Conservation (phyloP, 2,797 vertebrate species). For the Columba guinea region DNA sequence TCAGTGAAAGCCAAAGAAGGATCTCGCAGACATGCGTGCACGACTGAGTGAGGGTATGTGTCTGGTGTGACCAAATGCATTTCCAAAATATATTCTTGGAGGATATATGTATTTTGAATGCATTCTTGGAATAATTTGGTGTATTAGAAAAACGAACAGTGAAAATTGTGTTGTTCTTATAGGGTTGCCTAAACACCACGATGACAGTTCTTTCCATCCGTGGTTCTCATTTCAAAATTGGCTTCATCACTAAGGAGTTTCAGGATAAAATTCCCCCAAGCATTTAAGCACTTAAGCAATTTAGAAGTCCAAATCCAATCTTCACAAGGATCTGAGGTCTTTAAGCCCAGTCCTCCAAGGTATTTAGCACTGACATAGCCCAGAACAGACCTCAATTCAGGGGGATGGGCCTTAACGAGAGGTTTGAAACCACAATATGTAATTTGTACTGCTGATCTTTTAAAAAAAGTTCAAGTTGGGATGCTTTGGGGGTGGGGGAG, state of each 20-base stretch:
- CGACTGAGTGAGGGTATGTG: background rate
- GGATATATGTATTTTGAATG: background rate
- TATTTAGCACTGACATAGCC: conserved; percentile 57
- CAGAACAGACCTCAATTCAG: conserved; percentile 23
- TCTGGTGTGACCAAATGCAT: background rate
- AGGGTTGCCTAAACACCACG: background rate
- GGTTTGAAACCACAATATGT: conserved; percentile 52
- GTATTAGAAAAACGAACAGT: background rate
- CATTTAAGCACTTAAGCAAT: conserved; percentile 62
- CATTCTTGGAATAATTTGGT: background rate
- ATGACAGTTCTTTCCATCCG: background rate
- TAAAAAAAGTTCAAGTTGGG: conserved; percentile 11
- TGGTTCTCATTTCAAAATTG: background rate
- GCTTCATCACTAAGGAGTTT: background rate
- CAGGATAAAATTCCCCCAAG: conserved; percentile 56
- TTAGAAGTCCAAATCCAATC: conserved; percentile 65
- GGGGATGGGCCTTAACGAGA: conserved; percentile 55
- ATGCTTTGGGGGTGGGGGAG: background rate
- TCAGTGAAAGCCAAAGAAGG: conserved; percentile 44
- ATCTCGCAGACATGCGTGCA: background rate
- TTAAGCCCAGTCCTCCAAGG: conserved; percentile 39
- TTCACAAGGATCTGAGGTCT: conserved; percentile 56
- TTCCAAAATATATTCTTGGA: background rate
- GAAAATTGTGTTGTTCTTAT: background rate
- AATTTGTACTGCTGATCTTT: conserved; percentile 59